A percentile compares a stretch with the other conserved stretches of the same genome.
phyloP scores from a whole-genome alignment of 2,888 invertebrate genomes.

The Nemotelus nigrinus region DNA sequence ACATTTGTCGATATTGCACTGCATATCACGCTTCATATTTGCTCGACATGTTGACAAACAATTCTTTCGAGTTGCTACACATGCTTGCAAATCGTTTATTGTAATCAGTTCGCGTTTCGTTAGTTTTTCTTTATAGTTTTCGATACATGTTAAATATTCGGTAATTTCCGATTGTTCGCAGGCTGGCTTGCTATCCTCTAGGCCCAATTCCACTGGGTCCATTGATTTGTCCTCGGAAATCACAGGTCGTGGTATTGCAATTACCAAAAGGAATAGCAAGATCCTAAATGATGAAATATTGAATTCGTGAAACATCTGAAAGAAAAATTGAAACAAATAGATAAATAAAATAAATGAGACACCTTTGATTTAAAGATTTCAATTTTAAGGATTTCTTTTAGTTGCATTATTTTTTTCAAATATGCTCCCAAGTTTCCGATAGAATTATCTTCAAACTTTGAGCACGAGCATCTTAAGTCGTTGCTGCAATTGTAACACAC shows the following conservation, averaged over 20 bases:
- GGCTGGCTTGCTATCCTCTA: constrained; percentile 12
- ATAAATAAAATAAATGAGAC: too few relatives aligned
- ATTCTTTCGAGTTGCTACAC: constrained; percentile 10
- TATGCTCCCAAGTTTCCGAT: too few relatives aligned
- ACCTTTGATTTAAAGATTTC: too few relatives aligned
- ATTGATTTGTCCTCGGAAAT: constrained; percentile 24
- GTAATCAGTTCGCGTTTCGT: constrained; percentile 36
- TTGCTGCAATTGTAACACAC: too few relatives aligned
- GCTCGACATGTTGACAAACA: constrained; percentile 21
- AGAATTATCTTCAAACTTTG: too few relatives aligned
- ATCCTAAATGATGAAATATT: background rate
- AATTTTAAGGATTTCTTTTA: too few relatives aligned
- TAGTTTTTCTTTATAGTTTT: constrained; percentile 33
- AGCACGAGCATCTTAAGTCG: too few relatives aligned
- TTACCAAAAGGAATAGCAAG: background rate
- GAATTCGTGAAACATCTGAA: too few relatives aligned
- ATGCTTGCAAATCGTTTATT: constrained; percentile 26
- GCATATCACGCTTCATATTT: background rate
- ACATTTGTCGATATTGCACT: constrained; percentile 38
- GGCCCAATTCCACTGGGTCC: constrained; percentile 30
- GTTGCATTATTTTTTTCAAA: too few relatives aligned
- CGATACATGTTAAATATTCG: constrained; percentile 36
- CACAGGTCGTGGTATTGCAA: constrained; percentile 8
- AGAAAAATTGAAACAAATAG: too few relatives aligned
- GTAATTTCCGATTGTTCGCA: constrained; percentile 29